These are phyloP conservation scores for Callosobruchus maculatus DNA, from an alignment of 2,888 invertebrate genomes.

Conservation along the genomic window DNA sequence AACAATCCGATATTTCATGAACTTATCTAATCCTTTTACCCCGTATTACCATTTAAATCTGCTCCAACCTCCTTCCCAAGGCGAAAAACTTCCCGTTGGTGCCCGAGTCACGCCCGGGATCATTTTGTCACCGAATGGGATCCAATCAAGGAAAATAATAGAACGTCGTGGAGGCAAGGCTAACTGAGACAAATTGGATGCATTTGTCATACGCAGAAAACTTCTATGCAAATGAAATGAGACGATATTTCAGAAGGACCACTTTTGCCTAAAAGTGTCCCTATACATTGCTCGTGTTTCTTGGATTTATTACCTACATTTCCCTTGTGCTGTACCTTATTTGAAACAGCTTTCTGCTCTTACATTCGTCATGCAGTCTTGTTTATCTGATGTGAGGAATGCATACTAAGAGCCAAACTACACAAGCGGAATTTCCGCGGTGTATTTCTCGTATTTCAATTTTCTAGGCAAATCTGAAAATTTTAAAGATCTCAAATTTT, in stretches of 20 bases:
- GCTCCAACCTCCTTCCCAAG: neutral
- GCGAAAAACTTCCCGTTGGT: constrained; percentile 1
- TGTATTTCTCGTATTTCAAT: too few species aligned
- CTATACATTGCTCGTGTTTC: neutral
- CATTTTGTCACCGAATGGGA: constrained; percentile 45
- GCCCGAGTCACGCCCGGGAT: constrained; percentile 40
- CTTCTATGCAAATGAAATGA: constrained; percentile 29
- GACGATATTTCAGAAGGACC: constrained; percentile 22
- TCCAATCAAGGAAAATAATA: constrained; percentile 47
- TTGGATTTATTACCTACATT: neutral
- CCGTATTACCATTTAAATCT: neutral
- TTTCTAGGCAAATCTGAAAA: too few species aligned
- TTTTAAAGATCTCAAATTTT: too few species aligned
- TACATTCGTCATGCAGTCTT: too few species aligned
- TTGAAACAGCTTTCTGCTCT: neutral
- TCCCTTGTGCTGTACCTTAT: neutral
- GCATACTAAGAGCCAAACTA: too few species aligned
- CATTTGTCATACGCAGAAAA: constrained; percentile 31
- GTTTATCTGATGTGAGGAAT: too few species aligned
- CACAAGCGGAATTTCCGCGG: too few species aligned
- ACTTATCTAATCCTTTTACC: neutral
- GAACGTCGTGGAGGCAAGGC: constrained; percentile 37
- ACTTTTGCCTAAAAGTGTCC: constrained; percentile 6
- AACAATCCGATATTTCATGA: neutral
- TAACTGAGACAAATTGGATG: constrained; percentile 32